A percentile compares a stretch with the other conserved stretches of the same genome.
phyloP scores from a whole-genome alignment of 2,113 vertebrate genomes.

The Nasalis larvatus region DNA sequence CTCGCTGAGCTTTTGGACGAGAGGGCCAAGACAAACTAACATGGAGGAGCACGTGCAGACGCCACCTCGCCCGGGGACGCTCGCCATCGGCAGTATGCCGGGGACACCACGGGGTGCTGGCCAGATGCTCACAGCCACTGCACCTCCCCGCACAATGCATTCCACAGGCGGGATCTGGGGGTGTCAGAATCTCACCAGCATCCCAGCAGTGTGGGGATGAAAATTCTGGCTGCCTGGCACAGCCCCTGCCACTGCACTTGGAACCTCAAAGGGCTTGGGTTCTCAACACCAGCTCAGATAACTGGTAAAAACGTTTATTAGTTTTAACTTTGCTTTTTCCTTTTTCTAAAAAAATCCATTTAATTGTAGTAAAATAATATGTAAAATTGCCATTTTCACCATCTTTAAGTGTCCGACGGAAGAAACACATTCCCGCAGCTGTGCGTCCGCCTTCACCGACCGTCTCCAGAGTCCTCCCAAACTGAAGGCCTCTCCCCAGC shows the following conservation, averaged over 20 bases:
- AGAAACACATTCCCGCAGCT: accelerated
- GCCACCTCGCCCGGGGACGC: accelerated
- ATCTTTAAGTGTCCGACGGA: too few species aligned
- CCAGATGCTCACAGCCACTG: background rate
- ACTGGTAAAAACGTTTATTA: background rate
- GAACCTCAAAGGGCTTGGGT: background rate
- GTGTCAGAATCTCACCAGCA: accelerated
- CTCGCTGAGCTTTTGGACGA: background rate
- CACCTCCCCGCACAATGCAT: too few species aligned
- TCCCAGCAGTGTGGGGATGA: accelerated
- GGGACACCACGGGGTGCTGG: background rate
- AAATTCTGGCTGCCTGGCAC: background rate
- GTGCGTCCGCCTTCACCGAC: accelerated
- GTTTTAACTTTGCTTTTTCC: background rate
- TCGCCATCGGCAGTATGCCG: accelerated
- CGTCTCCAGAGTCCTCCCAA: background rate
- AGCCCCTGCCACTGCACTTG: background rate
- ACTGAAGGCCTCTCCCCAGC: background rate
- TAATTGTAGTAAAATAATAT: background rate
- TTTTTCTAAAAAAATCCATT: background rate
- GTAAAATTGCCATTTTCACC: background rate
- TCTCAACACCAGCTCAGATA: background rate
- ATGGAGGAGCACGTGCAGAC: background rate
- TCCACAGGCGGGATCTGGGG: background rate
- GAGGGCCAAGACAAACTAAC: background rate